phyloP scores from a whole-genome alignment of 2,888 invertebrate species.

The Diogma glabrata region DNA sequence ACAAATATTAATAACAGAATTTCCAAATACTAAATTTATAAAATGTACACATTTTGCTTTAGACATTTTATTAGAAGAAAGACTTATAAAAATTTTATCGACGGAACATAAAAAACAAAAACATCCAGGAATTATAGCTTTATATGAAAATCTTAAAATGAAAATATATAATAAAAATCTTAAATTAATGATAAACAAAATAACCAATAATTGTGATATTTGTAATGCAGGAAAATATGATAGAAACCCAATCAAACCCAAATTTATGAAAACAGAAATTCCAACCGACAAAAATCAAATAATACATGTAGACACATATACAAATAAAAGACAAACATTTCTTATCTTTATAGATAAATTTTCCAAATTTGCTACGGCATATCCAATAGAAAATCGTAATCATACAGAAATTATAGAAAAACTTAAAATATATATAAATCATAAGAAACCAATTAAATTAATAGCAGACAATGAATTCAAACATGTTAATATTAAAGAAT shows the following conservation, averaged over 20 bases:
- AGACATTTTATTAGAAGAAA: too few species aligned
- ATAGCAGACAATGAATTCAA: neutral
- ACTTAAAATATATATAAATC: conserved; percentile 3
- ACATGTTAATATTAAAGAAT: too few species aligned
- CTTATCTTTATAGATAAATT: too few species aligned
- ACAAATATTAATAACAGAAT: neutral
- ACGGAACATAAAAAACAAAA: too few species aligned
- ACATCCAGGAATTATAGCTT: neutral
- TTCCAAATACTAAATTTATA: neutral
- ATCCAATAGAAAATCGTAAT: too few species aligned
- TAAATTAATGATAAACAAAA: neutral
- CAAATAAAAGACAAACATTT: too few species aligned
- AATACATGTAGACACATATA: conserved; percentile 7
- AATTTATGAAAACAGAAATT: neutral
- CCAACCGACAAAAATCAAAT: neutral
- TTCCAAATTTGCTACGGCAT: too few species aligned
- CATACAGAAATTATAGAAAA: neutral
- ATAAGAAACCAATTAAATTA: too few species aligned
- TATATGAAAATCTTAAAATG: neutral
- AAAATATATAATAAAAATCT: neutral
- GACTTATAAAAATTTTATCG: too few species aligned
- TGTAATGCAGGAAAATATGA: neutral
- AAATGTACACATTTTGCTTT: neutral
- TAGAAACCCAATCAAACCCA: neutral
- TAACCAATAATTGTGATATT: neutral